Percentiles rank a stretch among this genome's conserved stretches.
These are phyloP conservation scores for Torymus tubicola DNA, from an alignment of 2,888 invertebrate species.

Conservation along the genomic window DNA sequence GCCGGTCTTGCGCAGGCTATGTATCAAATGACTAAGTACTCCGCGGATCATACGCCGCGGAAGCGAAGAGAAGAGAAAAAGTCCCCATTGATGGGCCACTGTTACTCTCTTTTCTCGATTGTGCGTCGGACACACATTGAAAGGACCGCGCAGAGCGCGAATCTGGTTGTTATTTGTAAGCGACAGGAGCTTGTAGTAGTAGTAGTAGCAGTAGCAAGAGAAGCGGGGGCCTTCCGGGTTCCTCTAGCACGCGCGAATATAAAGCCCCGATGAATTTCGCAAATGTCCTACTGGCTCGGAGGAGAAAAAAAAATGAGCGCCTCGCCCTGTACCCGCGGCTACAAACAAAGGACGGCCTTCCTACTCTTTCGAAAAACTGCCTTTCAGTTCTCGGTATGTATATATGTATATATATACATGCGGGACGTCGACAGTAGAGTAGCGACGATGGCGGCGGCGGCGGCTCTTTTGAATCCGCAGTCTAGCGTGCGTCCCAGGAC, in stretches of 20 bases:
- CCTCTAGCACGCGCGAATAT: conserved; percentile 47
- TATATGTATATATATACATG: not conserved
- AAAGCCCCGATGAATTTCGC: conserved; percentile 61
- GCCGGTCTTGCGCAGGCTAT: not conserved
- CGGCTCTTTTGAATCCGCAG: conserved; percentile 63
- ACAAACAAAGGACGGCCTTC: conserved; percentile 50
- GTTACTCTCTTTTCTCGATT: conserved; percentile 7
- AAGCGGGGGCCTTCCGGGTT: conserved; percentile 31
- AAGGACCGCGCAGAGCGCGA: conserved; percentile 5
- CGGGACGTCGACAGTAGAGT: not conserved
- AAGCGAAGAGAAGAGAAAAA: conserved; percentile 29
- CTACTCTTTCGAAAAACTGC: conserved; percentile 47
- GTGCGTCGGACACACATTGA: conserved; percentile 35
- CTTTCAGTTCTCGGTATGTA: conserved; percentile 44
- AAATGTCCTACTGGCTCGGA: conserved; percentile 52
- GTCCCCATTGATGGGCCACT: conserved; percentile 43
- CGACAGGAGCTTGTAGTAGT: not conserved
- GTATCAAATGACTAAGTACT: conserved; percentile 40
- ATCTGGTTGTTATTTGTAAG: not conserved
- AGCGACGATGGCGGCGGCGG: too few relatives aligned
- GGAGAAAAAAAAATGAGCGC: conserved; percentile 54
- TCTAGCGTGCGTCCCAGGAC: conserved; percentile 46
- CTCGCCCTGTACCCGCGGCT: conserved; percentile 12
- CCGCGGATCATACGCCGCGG: conserved; percentile 33
- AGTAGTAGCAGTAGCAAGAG: too few relatives aligned